Conservation (phyloP, 1,140 invertebrate genomes). For the Drosophila bocqueti region DNA sequence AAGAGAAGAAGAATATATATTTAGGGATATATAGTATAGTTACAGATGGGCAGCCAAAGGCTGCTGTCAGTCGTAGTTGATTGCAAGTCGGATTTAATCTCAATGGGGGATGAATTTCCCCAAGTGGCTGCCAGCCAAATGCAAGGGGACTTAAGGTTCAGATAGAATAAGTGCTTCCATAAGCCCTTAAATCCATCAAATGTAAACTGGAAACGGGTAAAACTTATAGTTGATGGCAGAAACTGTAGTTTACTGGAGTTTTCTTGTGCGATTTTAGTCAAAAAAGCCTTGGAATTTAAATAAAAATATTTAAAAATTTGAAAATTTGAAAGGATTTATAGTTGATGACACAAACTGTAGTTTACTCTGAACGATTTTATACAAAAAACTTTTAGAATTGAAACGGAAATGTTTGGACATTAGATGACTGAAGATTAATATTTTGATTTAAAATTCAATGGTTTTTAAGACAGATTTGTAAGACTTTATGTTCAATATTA, state of each 20-base stretch:
- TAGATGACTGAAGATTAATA: not conserved
- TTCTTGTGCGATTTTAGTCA: not conserved
- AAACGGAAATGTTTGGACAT: not conserved
- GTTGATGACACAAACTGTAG: not conserved
- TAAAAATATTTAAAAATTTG: too few relatives aligned
- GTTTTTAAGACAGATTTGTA: not conserved
- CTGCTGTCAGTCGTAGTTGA: slow-evolving; percentile 35
- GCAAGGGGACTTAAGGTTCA: slow-evolving; percentile 6
- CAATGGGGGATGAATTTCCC: slow-evolving; percentile 35
- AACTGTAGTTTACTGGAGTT: not conserved
- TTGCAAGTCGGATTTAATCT: slow-evolving; percentile 39
- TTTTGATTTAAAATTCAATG: not conserved
- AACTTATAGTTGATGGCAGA: not conserved
- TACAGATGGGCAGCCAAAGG: slow-evolving; percentile 29
- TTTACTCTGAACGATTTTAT: not conserved
- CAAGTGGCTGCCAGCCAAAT: slow-evolving; percentile 30
- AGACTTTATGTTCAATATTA: not conserved
- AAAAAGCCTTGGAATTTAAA: not conserved
- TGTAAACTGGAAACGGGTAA: not conserved
- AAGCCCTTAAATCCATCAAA: slow-evolving; percentile 32
- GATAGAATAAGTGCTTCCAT: slow-evolving; percentile 10
- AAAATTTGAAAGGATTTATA: not conserved
- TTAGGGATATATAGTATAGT: slow-evolving; percentile 21
- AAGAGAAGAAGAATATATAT: not conserved
- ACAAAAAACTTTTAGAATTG: not conserved